Conservation (phyloP, 1,140 invertebrate genomes). For the Scaptomyza hsui region DNA sequence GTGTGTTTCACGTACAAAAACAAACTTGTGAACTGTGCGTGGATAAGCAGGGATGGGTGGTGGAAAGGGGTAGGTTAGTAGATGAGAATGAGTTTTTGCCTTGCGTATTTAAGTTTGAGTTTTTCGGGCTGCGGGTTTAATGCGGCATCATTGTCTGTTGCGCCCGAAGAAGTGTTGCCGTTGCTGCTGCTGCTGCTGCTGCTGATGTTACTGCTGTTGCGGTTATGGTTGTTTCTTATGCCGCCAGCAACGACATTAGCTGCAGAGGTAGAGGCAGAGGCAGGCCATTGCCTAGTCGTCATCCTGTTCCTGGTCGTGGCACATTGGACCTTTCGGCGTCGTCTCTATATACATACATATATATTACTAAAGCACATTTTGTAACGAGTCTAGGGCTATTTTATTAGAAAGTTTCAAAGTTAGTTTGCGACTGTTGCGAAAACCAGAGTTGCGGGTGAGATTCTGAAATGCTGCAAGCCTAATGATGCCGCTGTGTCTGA, state of each 20-base stretch:
- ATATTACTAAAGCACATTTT: neutral
- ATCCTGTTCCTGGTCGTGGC: constrained; percentile 12
- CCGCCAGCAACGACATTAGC: constrained; percentile 45
- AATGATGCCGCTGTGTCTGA: constrained; percentile 47
- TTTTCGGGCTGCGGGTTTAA: constrained; percentile 30
- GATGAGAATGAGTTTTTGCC: neutral
- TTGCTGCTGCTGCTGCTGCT: constrained; percentile 28
- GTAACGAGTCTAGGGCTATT: constrained; percentile 62
- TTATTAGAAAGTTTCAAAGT: constrained; percentile 79
- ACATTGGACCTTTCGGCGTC: constrained; percentile 11
- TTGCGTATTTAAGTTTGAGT: constrained; percentile 1
- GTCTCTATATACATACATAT: neutral
- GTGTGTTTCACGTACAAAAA: constrained; percentile 13
- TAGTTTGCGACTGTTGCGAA: constrained; percentile 68
- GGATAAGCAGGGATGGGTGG: no score
- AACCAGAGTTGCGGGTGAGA: constrained; percentile 62
- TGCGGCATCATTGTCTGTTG: constrained; percentile 42
- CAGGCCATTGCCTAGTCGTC: constrained; percentile 19
- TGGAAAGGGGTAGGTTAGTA: neutral
- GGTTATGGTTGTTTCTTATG: constrained; percentile 58
- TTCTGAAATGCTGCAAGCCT: constrained; percentile 62
- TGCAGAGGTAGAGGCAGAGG: constrained; percentile 32
- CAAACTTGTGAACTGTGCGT: constrained; percentile 6
- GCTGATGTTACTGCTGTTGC: constrained; percentile 52
- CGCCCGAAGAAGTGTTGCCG: constrained; percentile 22